phyloP scores from a whole-genome alignment of 2,797 vertebrate genomes.

The Sylvilagus floridanus region DNA sequence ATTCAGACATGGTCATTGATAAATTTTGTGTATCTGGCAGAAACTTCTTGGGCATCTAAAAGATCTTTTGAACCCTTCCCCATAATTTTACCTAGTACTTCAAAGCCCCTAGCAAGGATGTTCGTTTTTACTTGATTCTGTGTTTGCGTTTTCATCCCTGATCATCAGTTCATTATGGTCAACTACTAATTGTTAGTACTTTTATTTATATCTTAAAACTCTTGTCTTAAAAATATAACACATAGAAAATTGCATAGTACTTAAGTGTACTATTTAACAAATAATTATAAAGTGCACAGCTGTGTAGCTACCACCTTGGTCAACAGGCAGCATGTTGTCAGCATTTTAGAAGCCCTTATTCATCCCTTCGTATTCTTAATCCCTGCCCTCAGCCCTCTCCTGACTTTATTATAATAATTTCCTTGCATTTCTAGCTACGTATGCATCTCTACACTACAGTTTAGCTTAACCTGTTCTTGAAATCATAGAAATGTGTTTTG shows the following conservation, averaged over 20 bases:
- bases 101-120: neutral
- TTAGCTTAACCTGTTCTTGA: slow-evolving; percentile 1
- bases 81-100: neutral
- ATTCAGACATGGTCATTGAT: neutral
- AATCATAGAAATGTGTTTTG: neutral
- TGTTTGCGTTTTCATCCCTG: neutral
- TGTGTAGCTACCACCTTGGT: neutral
- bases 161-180: neutral
- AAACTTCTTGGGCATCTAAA: neutral
- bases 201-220: slow-evolving; percentile 1
- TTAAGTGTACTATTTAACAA: neutral
- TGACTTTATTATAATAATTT: neutral
- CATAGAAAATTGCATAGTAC: neutral
- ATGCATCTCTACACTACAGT: neutral
- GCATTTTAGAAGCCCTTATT: neutral
- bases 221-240: neutral
- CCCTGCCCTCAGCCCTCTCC: neutral
- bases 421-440: neutral
- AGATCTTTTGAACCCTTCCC: neutral
- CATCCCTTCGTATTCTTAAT: neutral
- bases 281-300: neutral
- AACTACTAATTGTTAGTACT: slow-evolving; percentile 3
- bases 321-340: neutral
- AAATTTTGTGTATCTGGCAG: neutral
- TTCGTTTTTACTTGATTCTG: neutral